Base-by-base conservation (phyloP, 2,888 invertebrate genomes). In the Tridacna gigas region DNA sequence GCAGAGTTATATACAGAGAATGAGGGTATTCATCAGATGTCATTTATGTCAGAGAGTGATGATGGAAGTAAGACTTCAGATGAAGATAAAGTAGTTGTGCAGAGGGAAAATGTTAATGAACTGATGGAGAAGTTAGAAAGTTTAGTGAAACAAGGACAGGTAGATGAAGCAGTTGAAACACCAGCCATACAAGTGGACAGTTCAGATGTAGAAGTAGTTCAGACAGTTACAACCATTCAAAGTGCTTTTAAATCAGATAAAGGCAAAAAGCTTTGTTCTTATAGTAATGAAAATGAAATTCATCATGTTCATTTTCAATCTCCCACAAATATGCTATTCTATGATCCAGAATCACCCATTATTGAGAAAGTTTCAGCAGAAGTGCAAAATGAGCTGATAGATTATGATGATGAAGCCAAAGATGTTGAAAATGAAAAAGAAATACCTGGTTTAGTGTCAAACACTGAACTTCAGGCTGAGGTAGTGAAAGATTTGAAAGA, bases 321-420 rank as follows among this genome's bases (percentile, higher is more conserved):
- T 61, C 86, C 86, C 45, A 83, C 83, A 20, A 86, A 83, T 63
- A 83, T 74, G n/a, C 75, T 86, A n/a, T 80, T 83, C 65, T 86
- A 81, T 83, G 86, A 86, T 65, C 86, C 86, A 60, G 86, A 86
- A 20, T 86, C 83, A 61, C 86, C 86, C 15, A 75, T 83, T 63
- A 67, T 86, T 65, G 86, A 86, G 47, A 83, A 67, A 28, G 86
- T 83, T 22, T 76, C 81, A 7, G 79, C 78, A 47, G 83, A 83
- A 60, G 66, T 83, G 20, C 51, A 77, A 65, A 77, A 86, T 75
- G 86, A 80, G 37, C 61, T 86, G 20, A 86, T 79, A 45, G 86
- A 86, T 74, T 76, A 76, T 65, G 83, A 86, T 56, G 80, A 80
- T 37, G 63, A 73, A 51, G 73, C 79, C 1, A 69, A 65, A 60